These are phyloP conservation scores for Ophthalmotilapia sp. DNA, from an alignment of 2,113 vertebrate species.

Conservation along the genomic window DNA sequence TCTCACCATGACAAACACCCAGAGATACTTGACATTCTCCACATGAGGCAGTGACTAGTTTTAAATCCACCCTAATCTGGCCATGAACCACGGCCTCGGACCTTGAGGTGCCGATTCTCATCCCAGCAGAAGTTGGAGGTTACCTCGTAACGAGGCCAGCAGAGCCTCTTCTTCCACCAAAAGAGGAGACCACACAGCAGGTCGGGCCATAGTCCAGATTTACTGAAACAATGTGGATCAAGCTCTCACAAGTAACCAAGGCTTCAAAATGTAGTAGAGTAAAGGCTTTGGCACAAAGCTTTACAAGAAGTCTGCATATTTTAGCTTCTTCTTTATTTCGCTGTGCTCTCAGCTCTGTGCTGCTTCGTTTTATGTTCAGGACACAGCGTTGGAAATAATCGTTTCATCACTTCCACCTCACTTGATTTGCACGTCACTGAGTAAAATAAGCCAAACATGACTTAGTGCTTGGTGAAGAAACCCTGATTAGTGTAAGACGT, in stretches of 20 bases:
- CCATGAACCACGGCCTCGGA: not conserved
- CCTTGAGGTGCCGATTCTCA: not conserved
- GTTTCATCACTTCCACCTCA: not conserved
- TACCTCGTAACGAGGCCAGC: not conserved
- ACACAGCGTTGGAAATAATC: not conserved
- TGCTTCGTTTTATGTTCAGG: not conserved
- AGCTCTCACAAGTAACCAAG: not conserved
- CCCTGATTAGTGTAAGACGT: rapidly evolving
- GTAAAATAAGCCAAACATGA: not conserved
- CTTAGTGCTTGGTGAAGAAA: rapidly evolving
- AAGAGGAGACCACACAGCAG: rapidly evolving
- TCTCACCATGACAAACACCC: rapidly evolving
- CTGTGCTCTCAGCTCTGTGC: not conserved
- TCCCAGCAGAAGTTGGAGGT: not conserved
- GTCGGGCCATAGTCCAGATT: rapidly evolving
- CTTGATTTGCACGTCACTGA: not conserved
- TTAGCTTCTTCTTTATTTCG: not conserved
- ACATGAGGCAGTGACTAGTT: not conserved
- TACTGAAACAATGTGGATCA: not conserved
- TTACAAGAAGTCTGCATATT: not conserved
- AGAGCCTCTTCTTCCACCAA: not conserved
- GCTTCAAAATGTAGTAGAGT: not conserved
- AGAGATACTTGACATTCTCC: not conserved
- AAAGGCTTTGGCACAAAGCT: not conserved
- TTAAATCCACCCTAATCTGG: not conserved